These are phyloP conservation scores for Diuraphis noxia DNA, from an alignment of 1,140 invertebrate species.

Conservation along the genomic window DNA sequence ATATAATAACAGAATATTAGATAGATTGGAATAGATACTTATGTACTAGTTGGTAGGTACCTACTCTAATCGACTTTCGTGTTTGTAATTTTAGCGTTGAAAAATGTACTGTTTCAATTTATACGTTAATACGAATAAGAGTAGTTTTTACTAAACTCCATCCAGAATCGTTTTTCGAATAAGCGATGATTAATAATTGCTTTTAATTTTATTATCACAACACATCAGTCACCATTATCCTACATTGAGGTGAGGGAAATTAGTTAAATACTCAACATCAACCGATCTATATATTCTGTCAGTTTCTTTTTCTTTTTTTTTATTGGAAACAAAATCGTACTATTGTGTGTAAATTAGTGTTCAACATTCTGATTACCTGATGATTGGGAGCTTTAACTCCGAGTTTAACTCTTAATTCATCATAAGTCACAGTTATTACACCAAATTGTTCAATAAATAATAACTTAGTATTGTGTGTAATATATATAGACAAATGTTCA, in stretches of 20 bases:
- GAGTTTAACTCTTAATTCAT: background rate
- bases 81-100: background rate
- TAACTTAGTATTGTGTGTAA: background rate
- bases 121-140: background rate
- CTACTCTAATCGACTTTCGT: background rate
- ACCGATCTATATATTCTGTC: background rate
- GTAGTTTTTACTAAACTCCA: background rate
- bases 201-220: background rate
- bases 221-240: background rate
- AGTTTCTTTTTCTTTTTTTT: background rate
- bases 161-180: background rate
- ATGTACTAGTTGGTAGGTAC: background rate
- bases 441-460: background rate
- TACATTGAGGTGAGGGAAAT: background rate
- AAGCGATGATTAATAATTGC: background rate
- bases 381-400: background rate
- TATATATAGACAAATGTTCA: background rate
- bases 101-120: background rate
- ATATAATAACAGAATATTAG: background rate
- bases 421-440: background rate
- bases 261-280: background rate
- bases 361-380: background rate
- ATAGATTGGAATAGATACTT: background rate
- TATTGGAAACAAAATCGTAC: background rate
- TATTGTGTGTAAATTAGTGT: background rate